Evolutionary conservation across 2,113 vertebrate species (phyloP).

Genomic region (Lepidothrix coronata): DNA sequence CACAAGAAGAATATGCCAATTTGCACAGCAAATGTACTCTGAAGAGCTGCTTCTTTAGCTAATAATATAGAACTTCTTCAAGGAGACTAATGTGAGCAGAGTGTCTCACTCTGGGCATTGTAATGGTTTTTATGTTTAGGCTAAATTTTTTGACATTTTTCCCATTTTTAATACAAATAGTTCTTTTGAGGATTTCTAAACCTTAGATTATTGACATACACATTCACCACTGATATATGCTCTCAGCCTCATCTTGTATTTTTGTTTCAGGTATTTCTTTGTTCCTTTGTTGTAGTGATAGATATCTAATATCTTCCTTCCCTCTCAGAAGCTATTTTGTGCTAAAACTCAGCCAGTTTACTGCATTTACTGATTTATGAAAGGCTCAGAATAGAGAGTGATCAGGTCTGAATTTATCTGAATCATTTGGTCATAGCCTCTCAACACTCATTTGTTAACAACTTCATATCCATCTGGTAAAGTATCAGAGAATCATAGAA

Average conservation of each 20-base stretch:
- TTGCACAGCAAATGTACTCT: neutral
- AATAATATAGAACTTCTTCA: neutral
- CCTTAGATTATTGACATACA: neutral
- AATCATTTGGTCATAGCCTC: neutral
- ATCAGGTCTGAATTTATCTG: neutral
- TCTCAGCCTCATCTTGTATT: neutral
- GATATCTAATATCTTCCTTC: neutral
- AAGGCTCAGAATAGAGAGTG: neutral
- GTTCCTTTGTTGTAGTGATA: neutral
- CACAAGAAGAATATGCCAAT: neutral
- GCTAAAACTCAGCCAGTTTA: neutral
- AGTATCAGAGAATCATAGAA: neutral
- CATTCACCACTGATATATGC: neutral
- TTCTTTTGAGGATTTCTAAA: neutral
- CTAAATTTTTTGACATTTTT: neutral
- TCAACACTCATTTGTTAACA: neutral
- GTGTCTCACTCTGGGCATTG: neutral
- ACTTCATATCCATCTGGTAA: neutral
- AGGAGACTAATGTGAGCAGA: neutral
- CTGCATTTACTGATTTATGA: neutral
- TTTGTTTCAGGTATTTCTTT: neutral
- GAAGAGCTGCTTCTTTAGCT: neutral
- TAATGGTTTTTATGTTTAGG: neutral
- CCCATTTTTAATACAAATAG: neutral
- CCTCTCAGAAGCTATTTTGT: neutral